Base-by-base conservation (phyloP, 2,113 vertebrate species). In the Psammodynastes pulverulentus region DNA sequence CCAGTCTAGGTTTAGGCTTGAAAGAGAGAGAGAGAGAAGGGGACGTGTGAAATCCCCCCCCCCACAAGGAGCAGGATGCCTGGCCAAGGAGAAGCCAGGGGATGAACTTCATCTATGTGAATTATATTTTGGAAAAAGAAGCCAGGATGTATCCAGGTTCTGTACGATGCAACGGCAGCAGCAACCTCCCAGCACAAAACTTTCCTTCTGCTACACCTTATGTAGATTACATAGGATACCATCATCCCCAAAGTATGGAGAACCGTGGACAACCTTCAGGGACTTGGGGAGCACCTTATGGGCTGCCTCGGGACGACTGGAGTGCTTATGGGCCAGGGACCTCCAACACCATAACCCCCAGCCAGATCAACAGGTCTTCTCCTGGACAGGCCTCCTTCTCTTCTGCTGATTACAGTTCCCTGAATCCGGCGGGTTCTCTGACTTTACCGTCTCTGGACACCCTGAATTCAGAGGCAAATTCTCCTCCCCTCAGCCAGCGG, bases 131-230 rank as follows among this genome's bases (percentile, higher is more conserved):
- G 98, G 98, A 98, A 97, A 98, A 98, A 96, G 98, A 98, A 93
- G 98, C 89, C 97, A 98, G 97, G 97, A 99, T 99, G 98, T 99
- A 99, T 97, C 98, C 98, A 72, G 98, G 98, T 94, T 97, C 98
- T 88, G 97, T 98, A 92, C 98, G 98, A 97, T 98, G 98, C 97
- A 97, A 97, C 90, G 97, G 95, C 46, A 43, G 52, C 84, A 85
- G 51, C 89, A 43, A 97, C 94, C 96, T 98, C 95, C 98, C 98
- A 58, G 98, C 97, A 90, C 98, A 98, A 94, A 98, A 98, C 96
- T 99, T 98, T 95, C 98, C 98, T 93, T 97, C 98, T 0, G 97
- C 98, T 0, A 98, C 98, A n/a, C 97, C 98, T 94, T 99, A 99
- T 93, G 96, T 98, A 3, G 98, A 99, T 89, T 99, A 99, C 95